Conservation (phyloP, 2,113 vertebrate species). For the Rutilus rutilus region DNA sequence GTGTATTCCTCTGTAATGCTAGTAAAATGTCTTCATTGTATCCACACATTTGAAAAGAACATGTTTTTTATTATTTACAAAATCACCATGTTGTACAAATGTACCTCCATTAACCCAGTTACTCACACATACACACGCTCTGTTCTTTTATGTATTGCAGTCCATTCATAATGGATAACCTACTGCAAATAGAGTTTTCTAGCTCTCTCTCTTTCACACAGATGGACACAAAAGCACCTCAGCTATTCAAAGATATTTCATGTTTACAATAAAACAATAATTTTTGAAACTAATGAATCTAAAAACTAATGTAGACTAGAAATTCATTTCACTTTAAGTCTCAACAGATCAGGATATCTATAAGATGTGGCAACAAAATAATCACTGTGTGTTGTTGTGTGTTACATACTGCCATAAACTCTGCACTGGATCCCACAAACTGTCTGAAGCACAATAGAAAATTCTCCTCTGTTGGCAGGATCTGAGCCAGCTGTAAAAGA, state of each 20-base stretch:
- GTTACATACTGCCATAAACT: conserved; percentile 91
- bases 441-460: conserved; percentile 95
- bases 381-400: conserved; percentile 16
- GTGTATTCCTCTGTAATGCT: neutral
- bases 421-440: conserved; percentile 89
- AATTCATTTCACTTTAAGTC: neutral
- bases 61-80: conserved; percentile 47
- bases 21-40: neutral
- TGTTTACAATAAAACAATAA: neutral
- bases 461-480: conserved; percentile 96
- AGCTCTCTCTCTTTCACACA: neutral
- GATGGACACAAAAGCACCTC: conserved; percentile 43
- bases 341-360: neutral
- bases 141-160: conserved; percentile 61
- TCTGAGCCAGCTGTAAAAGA: conserved; percentile 87
- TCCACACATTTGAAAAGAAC: neutral
- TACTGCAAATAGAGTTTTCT: conserved; percentile 70
- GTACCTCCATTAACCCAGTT: conserved; percentile 45
- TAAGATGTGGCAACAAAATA: neutral
- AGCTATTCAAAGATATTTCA: neutral
- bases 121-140: conserved; percentile 43
- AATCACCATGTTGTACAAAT: conserved; percentile 28
- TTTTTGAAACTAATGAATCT: neutral
- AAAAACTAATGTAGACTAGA: neutral
- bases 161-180: conserved; percentile 76